Percentiles rank a stretch among this genome's conserved stretches.
Conservation (phyloP, 2,797 vertebrate species). For the Sebastiscus albofasciatus region DNA sequence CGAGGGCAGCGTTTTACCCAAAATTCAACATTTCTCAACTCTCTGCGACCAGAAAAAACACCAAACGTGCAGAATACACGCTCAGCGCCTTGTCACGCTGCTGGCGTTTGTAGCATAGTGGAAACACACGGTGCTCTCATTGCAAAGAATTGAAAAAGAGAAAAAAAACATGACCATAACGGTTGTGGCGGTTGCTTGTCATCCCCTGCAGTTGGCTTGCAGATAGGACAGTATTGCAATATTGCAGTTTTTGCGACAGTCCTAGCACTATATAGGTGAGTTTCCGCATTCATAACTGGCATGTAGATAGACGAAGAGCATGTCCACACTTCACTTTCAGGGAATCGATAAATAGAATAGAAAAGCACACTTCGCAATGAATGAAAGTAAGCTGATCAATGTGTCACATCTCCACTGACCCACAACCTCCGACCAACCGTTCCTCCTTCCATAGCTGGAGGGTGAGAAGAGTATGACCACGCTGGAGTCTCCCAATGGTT, state of each 20-base stretch:
- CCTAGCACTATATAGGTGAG: not conserved
- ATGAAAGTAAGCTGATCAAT: not conserved
- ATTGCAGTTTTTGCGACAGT: too few species aligned
- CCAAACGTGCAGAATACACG: too few species aligned
- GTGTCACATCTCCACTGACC: slow-evolving; percentile 6
- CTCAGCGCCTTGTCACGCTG: too few species aligned
- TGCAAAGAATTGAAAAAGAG: too few species aligned
- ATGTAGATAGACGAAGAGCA: not conserved
- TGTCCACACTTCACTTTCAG: not conserved
- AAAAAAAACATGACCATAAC: too few species aligned
- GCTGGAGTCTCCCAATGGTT: not conserved
- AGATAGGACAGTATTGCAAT: too few species aligned
- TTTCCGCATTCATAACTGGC: not conserved
- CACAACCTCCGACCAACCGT: not conserved
- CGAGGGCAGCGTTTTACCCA: too few species aligned
- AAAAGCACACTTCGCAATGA: not conserved
- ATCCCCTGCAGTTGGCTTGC: too few species aligned
- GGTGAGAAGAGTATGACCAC: not conserved
- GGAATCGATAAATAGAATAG: not conserved
- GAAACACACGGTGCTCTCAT: fast-evolving
- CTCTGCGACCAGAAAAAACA: too few species aligned
- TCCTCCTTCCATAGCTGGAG: not conserved
- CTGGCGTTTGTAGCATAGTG: too few species aligned
- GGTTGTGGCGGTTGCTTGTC: too few species aligned
- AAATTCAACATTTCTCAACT: too few species aligned